These are phyloP conservation scores for Cladorhizidae sp. DNA, from an alignment of 37 sponge, comb jelly and placozoan species.

Conservation along the genomic window DNA sequence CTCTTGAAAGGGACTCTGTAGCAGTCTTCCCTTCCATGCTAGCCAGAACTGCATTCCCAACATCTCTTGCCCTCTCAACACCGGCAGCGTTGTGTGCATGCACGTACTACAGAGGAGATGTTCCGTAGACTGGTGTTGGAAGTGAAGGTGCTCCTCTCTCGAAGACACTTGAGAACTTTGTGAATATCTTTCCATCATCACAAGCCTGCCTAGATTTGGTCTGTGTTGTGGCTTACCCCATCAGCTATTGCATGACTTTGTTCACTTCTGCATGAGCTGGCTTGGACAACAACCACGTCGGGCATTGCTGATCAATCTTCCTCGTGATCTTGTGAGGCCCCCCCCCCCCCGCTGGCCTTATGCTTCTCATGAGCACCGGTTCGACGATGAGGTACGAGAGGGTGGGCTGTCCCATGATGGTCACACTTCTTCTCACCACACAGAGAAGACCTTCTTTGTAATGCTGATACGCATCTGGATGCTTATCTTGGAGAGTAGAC, in stretches of 20 bases:
- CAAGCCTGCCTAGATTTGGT: slow-evolving; percentile 37
- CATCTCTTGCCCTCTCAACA: slow-evolving; percentile 6
- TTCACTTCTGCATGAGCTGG: slow-evolving; percentile 48
- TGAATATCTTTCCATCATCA: slow-evolving; percentile 45
- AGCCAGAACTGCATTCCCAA: slow-evolving; percentile 20
- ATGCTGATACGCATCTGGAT: slow-evolving; percentile 30
- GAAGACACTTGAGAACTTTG: slow-evolving; percentile 17
- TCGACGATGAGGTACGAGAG: slow-evolving; percentile 28
- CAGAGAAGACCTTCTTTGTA: slow-evolving; percentile 22
- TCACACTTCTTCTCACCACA: slow-evolving; percentile 47
- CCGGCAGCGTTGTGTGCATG: slow-evolving; percentile 24
- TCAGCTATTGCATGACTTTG: slow-evolving; percentile 42
- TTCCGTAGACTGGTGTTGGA: slow-evolving; percentile 32
- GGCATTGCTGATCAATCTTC: too few species aligned
- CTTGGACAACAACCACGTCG: slow-evolving; percentile 38
- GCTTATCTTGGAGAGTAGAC: slow-evolving; percentile 5
- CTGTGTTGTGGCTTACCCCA: slow-evolving; percentile 23
- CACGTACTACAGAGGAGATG: too few species aligned
- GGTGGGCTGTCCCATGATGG: slow-evolving; percentile 22
- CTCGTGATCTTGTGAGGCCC: slow-evolving; percentile 18
- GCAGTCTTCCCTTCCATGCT: slow-evolving; percentile 29
- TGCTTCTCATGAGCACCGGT: slow-evolving; percentile 52
- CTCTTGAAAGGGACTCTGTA: slow-evolving; percentile 25
- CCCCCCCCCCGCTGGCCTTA: slow-evolving; percentile 35
- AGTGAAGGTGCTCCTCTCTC: slow-evolving; percentile 39